Conservation (phyloP, 1,140 invertebrate species). For the Chelonus insularis region DNA sequence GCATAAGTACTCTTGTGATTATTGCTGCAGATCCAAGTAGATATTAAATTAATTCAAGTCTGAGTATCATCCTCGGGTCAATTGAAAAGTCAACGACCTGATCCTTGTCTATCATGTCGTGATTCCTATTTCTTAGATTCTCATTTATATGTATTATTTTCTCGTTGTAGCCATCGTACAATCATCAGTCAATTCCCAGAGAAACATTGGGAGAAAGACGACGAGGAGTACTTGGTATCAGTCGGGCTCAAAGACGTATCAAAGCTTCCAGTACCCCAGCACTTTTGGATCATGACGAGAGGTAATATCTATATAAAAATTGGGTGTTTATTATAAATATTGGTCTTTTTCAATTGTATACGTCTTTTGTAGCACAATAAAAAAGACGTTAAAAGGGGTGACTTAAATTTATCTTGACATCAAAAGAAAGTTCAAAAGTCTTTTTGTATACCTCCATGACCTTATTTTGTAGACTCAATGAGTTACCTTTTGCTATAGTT, state of each 20-base stretch:
- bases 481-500: background rate
- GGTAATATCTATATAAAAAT: constrained; percentile 36
- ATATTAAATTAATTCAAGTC: constrained; percentile 1
- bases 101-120: background rate
- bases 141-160: constrained; percentile 29
- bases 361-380: constrained; percentile 1
- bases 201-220: constrained; percentile 40
- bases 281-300: constrained; percentile 56
- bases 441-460: background rate
- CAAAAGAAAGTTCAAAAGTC: constrained; percentile 23
- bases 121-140: background rate
- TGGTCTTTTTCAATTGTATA: background rate
- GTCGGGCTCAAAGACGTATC: constrained; percentile 55
- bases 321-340: background rate
- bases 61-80: background rate
- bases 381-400: constrained; percentile 17
- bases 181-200: constrained; percentile 41
- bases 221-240: constrained; percentile 53
- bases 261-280: constrained; percentile 64
- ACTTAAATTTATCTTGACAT: constrained; percentile 23
- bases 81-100: constrained; percentile 5
- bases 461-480: background rate
- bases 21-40: background rate
- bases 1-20: background rate
- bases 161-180: constrained; percentile 54